Evolutionary conservation across 1,140 invertebrate genomes (phyloP), one percentile per base, ranked within the genome.

Genomic region (Dolichoris vasculosae): DNA sequence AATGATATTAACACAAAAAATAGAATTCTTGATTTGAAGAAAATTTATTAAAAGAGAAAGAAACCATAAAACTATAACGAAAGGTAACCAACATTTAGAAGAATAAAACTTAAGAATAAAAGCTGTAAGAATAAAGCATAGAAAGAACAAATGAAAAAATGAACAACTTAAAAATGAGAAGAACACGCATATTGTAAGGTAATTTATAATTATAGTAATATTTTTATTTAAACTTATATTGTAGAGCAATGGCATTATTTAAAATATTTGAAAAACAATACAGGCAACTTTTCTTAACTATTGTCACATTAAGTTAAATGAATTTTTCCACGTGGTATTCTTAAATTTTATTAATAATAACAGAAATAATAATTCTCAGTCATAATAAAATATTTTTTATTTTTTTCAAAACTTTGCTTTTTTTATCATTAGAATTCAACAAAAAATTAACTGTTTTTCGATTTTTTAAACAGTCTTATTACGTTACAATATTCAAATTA

Each of bases 201-300:
- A 81, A 81, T 81, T 63, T 81, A 35, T 35, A 69, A 69, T 11
- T 38, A 69, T 35, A 69, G 15, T 69, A 15, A 69, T 35, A 13
- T 35, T 35, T 26, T 69, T 11, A 26, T 35, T 69, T 17, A 35
- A 35, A 9, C 30, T 35, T 11, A 35, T 32, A 69, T 35, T 69
- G 30, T 35, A 69, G 30, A 69, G 38, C 32, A 69, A 69, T 69
- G 64, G 38, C 35, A 20, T n/a, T 35, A 69, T 69, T 69, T 69
- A 35, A 69, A 35, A 69, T 17, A 9, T 9, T 32, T 30, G 30
- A 17, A 17, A 69, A 9, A 17, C 4, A 69, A 38, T 2, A 69
- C 30, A 13, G 15, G 15, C 9, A 69, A 15, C 64, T 17, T 38
- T 35, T 69, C 13, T 69, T 32, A 63, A 1, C n/a, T 17, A 2